phyloP scores from a whole-genome alignment of 2,888 invertebrate species.

The Phengaris alcon region DNA sequence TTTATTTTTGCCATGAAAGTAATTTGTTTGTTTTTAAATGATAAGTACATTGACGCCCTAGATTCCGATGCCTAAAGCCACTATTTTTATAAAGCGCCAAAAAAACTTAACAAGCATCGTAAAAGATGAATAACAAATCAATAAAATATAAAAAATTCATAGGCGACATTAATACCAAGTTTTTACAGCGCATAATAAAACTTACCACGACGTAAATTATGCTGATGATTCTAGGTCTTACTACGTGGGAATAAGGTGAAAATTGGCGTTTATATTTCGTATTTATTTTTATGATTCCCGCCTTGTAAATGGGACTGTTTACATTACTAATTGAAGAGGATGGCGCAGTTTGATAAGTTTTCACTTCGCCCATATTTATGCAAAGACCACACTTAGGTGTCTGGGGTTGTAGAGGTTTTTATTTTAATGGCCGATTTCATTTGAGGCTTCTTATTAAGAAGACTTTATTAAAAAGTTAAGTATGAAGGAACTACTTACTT shows the following conservation, averaged over 20 bases:
- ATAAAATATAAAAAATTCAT: slow-evolving; percentile 34
- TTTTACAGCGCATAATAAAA: slow-evolving; percentile 40
- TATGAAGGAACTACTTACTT: no score
- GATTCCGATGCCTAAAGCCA: background rate
- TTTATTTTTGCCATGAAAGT: no score
- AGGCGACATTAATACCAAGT: slow-evolving; percentile 33
- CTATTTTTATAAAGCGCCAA: background rate
- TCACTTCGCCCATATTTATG: slow-evolving; percentile 21
- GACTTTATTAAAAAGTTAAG: no score
- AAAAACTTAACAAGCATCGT: background rate
- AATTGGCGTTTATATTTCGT: background rate
- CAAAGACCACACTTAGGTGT: background rate
- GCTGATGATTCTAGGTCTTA: background rate
- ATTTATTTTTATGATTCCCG: slow-evolving; percentile 30
- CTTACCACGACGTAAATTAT: slow-evolving; percentile 30
- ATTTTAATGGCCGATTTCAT: background rate
- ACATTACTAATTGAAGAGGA: slow-evolving; percentile 37
- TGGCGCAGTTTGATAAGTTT: slow-evolving; percentile 31
- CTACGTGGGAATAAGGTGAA: background rate
- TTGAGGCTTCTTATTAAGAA: no score
- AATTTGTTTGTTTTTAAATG: background rate
- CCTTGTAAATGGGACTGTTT: slow-evolving; percentile 35
- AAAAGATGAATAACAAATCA: slow-evolving; percentile 20
- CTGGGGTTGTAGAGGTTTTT: background rate
- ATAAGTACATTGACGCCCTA: background rate